Base-by-base conservation (phyloP, 2,113 vertebrate species). In the Xenopus borealis region DNA sequence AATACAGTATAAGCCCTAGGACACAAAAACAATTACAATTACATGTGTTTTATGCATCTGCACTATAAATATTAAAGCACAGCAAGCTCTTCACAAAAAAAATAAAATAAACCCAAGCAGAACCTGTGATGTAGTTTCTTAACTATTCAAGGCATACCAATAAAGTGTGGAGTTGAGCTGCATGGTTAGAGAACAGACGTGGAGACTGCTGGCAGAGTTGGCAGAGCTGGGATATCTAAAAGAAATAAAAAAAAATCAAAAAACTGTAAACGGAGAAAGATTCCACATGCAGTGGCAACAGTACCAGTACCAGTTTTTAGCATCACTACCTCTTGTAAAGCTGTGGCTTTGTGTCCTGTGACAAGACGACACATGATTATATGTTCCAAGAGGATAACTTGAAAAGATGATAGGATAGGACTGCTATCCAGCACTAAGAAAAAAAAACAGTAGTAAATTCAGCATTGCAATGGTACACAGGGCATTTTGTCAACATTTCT, bases 341-440 rank as follows among this genome's bases (percentile, higher is more conserved):
- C 97, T 0, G 96, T 98, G 64, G 97, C 97, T 86, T 99, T 99
- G 91, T 98, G 97, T 3, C 97, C 97, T 0, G 97, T 99, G 72
- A 99, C 97, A 0, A 99, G 94, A 55, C 97, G 88, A 81, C 97
- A 99, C 97, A 99, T 99, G 87, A 99, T 98, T 81, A 99, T 99
- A 87, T 99, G 97, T 62, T 98, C 97, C 85, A 99, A 84, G 65
- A 99, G 78, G 82, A 99, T 99, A 53, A 99, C 97, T 93, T 99
- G 97, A 89, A 98, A 99, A 30, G 97, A 98, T 0, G 97, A 98
- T 67, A 99, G 88, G 84, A 99, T 99, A 9, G 97, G 97, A 82
- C 97, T 99, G 92, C 95, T 97, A 88, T 98, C 97, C 78, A 99
- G 86, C 96, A 99, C 97, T 99, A 80, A 6, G 47, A 11, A 50